Conservation (phyloP, 2,797 vertebrate genomes). For the Scomberomorus guttatus region DNA sequence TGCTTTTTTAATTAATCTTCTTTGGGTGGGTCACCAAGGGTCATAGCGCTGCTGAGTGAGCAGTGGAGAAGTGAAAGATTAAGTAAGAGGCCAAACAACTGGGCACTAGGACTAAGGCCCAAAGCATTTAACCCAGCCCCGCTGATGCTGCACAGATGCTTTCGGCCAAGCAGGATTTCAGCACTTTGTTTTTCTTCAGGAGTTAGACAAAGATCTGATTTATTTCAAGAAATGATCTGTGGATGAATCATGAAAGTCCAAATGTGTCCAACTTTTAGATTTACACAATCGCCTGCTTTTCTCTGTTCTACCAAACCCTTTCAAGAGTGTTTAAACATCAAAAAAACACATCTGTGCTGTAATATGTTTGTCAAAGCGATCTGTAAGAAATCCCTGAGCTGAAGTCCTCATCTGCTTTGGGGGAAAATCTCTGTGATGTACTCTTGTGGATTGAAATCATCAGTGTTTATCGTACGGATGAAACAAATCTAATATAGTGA, state of each 20-base stretch:
- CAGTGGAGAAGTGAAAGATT: conserved; percentile 74
- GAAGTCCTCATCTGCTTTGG: conserved; percentile 37
- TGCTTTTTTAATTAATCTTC: conserved; percentile 80
- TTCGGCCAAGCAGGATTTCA: conserved; percentile 57
- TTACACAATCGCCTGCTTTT: conserved; percentile 40
- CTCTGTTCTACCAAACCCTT: conserved; percentile 27
- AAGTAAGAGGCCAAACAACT: conserved; percentile 64
- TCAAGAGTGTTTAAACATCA: conserved; percentile 27
- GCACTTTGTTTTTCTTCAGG: conserved; percentile 69
- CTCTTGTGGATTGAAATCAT: conserved; percentile 33
- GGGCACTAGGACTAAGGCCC: conserved; percentile 24
- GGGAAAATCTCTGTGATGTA: conserved; percentile 25
- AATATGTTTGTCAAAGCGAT: conserved; percentile 56
- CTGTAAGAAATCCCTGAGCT: conserved; percentile 44
- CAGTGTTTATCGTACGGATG: conserved; percentile 29
- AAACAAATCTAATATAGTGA: neutral
- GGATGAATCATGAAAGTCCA: conserved; percentile 44
- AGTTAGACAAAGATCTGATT: conserved; percentile 58
- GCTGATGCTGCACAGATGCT: conserved; percentile 71
- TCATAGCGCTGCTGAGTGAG: conserved; percentile 73
- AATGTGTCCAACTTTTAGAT: conserved; percentile 53
- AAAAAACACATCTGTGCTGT: conserved; percentile 25
- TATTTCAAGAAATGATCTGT: conserved; percentile 41
- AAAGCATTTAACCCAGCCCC: conserved; percentile 56
- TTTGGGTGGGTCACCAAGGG: conserved; percentile 62